Conservation (phyloP, 2,797 vertebrate species). For the Phataginus tetradactyla region DNA sequence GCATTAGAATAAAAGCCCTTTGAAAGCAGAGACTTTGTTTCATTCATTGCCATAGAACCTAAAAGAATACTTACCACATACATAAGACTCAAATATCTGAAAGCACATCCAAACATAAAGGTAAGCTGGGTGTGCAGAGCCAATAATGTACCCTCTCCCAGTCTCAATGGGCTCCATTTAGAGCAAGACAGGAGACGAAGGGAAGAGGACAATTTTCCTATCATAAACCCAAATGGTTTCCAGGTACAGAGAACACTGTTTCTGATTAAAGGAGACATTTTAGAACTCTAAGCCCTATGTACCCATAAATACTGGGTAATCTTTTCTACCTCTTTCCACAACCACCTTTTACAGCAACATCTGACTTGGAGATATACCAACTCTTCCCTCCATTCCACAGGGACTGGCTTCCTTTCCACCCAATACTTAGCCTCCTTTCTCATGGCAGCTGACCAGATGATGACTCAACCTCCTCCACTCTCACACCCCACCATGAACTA, state of each 20-base stretch:
- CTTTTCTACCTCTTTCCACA: neutral
- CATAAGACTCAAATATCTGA: constrained; percentile 31
- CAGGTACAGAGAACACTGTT: neutral
- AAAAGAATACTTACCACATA: neutral
- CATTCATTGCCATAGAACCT: neutral
- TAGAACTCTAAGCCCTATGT: neutral
- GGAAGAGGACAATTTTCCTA: constrained; percentile 6
- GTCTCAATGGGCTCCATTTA: neutral
- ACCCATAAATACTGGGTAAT: neutral
- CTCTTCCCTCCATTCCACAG: neutral
- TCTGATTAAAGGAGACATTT: constrained; percentile 31
- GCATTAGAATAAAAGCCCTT: constrained; percentile 23
- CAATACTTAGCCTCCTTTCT: neutral
- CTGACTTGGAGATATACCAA: neutral
- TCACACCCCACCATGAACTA: neutral
- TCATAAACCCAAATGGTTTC: constrained; percentile 35
- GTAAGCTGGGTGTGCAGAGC: neutral
- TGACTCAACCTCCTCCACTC: neutral
- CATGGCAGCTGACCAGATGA: neutral
- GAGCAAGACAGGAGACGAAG: neutral
- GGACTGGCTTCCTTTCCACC: neutral
- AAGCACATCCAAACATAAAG: constrained; percentile 1
- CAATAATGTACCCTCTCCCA: neutral
- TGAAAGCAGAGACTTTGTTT: constrained; percentile 51
- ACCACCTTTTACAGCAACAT: neutral